Evolutionary conservation across 2,888 invertebrate species (phyloP).

Genomic region (Heliconius sara): DNA sequence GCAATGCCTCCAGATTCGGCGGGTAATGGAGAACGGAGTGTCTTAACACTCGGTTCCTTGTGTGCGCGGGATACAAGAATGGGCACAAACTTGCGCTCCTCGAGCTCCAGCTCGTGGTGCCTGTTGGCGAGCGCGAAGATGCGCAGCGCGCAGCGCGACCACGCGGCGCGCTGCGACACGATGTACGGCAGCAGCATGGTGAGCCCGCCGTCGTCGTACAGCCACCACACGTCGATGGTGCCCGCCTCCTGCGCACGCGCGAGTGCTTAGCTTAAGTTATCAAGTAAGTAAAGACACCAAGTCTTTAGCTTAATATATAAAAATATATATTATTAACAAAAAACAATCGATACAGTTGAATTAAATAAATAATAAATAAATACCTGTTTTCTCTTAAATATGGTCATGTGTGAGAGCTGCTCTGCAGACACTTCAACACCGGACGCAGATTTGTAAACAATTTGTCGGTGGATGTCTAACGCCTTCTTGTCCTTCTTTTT

Average conservation of each 20-base stretch:
- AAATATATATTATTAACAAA: too few relatives aligned
- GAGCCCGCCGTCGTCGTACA: constrained; percentile 96
- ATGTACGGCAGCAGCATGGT: constrained; percentile 94
- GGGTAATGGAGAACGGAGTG: too few relatives aligned
- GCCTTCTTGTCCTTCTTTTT: constrained; percentile 68
- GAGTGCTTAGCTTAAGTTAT: too few relatives aligned
- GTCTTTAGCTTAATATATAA: too few relatives aligned
- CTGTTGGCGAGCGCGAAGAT: constrained; percentile 93
- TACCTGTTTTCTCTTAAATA: constrained; percentile 91
- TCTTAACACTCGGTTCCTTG: too few relatives aligned
- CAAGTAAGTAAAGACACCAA: too few relatives aligned
- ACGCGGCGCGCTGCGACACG: constrained; percentile 90
- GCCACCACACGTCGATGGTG: constrained; percentile 97
- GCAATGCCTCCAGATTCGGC: too few relatives aligned
- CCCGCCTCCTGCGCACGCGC: constrained; percentile 86
- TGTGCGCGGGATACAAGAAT: neutral
- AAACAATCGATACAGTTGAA: neutral
- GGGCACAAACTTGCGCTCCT: constrained; percentile 90
- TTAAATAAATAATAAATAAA: neutral
- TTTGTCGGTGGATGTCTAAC: constrained; percentile 71
- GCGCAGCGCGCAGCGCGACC: constrained; percentile 90
- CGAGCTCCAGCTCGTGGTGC: constrained; percentile 89
- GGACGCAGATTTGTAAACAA: constrained; percentile 83
- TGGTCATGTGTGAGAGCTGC: constrained; percentile 87
- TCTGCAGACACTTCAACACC: constrained; percentile 86